Evolutionary conservation across 2,113 vertebrate genomes (phyloP).

Genomic region (Tetrao urogallus): DNA sequence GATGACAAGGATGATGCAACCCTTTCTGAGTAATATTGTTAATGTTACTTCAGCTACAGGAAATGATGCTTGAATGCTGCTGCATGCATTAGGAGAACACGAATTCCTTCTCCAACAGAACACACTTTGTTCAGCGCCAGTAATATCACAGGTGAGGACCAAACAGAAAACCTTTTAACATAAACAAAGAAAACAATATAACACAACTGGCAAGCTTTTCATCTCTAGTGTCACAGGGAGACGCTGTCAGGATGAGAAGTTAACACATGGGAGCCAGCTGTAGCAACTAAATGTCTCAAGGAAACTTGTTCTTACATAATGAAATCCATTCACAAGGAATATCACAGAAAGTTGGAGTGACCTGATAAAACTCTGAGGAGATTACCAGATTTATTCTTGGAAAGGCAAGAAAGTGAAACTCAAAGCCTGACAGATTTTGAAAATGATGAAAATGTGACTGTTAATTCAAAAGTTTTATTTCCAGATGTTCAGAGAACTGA

Average conservation of each 20-base stretch:
- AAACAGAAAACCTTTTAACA: slow-evolving; percentile 8
- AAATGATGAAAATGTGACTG: slow-evolving; percentile 46
- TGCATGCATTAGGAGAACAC: neutral
- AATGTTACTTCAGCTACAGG: neutral
- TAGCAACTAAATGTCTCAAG: slow-evolving; percentile 26
- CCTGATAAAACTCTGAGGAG: slow-evolving; percentile 43
- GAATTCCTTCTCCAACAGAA: slow-evolving; percentile 10
- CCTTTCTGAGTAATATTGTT: slow-evolving; percentile 24
- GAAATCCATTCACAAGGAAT: slow-evolving; percentile 23
- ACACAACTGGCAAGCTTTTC: slow-evolving; percentile 15
- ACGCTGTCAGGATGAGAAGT: neutral
- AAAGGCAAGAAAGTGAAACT: slow-evolving; percentile 53
- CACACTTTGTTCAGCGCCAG: neutral
- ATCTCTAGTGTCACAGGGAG: slow-evolving; percentile 5
- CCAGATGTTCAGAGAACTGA: slow-evolving; percentile 19
- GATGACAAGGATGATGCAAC: neutral
- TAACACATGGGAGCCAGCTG: slow-evolving; percentile 52
- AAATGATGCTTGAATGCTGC: neutral
- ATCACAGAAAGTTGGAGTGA: slow-evolving; percentile 22
- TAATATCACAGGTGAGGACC: slow-evolving; percentile 37
- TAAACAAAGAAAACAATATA: slow-evolving; percentile 45
- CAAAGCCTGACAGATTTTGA: slow-evolving; percentile 8
- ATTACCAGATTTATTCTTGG: slow-evolving; percentile 50
- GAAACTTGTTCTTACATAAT: slow-evolving; percentile 45
- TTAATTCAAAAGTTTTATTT: slow-evolving; percentile 41